Base-by-base conservation (phyloP, 2,888 invertebrate species). In the Sisyra terminalis region DNA sequence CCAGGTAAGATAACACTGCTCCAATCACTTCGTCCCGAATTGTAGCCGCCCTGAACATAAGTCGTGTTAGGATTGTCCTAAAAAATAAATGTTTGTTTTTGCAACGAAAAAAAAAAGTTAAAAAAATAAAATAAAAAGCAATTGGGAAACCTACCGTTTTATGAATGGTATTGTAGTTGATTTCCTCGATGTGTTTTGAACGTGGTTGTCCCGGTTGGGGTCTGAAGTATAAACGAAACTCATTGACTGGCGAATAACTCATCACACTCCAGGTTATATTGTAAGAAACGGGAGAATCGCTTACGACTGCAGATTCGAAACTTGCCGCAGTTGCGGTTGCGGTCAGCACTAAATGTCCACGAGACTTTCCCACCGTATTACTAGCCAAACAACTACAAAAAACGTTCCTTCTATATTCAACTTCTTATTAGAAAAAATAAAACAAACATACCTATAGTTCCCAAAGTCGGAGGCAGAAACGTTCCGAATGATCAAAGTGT, bases 241-340 rank as follows among this genome's bases (percentile, higher is more conserved):
- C 68, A 13, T 61, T 60, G 34, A 71, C 64, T 3, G 66, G 63
- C 10, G 69, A 64, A 54, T 65, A 67, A 46, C 67, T 68, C 52
- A 65, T 66, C 10, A 69, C 68, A 13, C 64, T 60, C 69, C 69
- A 71, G 5, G 67, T 63, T 29, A 70, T 59, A 50, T 68, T 69
- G 54, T 67, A 70, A 18, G 58, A 59, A 48, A 68, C 66, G 45
- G 65, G 64, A 45, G 63, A 64, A 10, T 61, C 51, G 34, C 68
- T 64, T 36, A 65, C 52, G 9, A 63, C 56, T 11, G 64, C 61
- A 42, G 67, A 68, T 46, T 65, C 64, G 50, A 70, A 66, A n/a
- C 59, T 58, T 4, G 68, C 67, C 39, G 57, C 46, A n/a, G 61
- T 59, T 2, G 64, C 61, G 42, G 61, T 59, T 53, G 73, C 74